Percentiles rank a stretch among this genome's conserved stretches.
Conservation (phyloP, 2,797 vertebrate genomes). For the Agapornis canus region DNA sequence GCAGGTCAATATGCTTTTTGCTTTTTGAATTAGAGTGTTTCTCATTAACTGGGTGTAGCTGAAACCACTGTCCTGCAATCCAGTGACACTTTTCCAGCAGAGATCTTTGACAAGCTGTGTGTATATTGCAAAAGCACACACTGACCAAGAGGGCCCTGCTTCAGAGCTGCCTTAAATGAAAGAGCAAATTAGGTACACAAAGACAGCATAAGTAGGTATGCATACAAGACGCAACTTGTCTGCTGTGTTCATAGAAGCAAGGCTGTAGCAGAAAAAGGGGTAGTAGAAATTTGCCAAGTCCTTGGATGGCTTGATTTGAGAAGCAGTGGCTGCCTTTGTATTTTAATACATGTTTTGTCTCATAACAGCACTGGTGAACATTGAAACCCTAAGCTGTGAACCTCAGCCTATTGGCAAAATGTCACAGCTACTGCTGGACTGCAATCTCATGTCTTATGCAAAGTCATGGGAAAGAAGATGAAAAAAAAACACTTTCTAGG, state of each 20-base stretch:
- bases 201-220: neutral
- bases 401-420: neutral
- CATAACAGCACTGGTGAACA: neutral
- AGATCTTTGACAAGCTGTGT: neutral
- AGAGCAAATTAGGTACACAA: neutral
- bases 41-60: slow-evolving; percentile 26
- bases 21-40: slow-evolving; percentile 35
- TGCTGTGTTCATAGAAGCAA: neutral
- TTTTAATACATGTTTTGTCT: neutral
- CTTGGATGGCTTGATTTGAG: neutral
- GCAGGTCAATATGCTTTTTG: slow-evolving; percentile 25
- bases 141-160: neutral
- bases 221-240: neutral
- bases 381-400: neutral
- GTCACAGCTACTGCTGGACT: neutral
- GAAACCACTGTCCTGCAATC: slow-evolving; percentile 4
- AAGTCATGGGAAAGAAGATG: neutral
- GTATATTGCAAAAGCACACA: neutral
- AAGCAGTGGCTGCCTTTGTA: neutral
- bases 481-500: neutral
- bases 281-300: neutral
- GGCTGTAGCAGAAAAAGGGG: neutral
- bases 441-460: neutral
- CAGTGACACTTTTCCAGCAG: neutral
- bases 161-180: neutral